Evolutionary conservation across 1,140 invertebrate genomes (phyloP), one percentile per base, ranked within the genome.

Genomic region (Heliconius himera): DNA sequence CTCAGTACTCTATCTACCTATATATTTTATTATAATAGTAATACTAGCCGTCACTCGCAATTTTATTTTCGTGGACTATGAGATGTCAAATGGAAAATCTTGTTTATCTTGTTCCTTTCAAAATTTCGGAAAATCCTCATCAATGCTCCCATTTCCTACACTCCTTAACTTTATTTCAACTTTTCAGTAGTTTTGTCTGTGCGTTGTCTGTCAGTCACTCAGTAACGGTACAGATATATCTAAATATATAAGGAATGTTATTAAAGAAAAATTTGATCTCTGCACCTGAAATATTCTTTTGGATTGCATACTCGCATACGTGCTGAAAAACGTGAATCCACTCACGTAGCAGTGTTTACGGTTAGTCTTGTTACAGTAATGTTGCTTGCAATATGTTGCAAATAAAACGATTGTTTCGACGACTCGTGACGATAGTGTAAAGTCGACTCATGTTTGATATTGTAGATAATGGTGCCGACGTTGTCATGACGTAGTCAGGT

Each of bases 381-480:
- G 60, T 66, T 26, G 26, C 60, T 66, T 13, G 60, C 60, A 66
- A 66, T 66, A n/a, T 66, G 60, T 3, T 26, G 60, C 60, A 29
- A 66, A 66, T 66, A 66, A 26, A 66, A 29, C 60, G 60, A 66
- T 66, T 66, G 60, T 66, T 66, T 29, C 26, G n/a, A 66, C 13
- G 60, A 66, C 22, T 26, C 22, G 60, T 29, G 60, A 66, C 26
- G 13, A 66, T 66, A 66, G n/a, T 13, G 60, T 22, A 13, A 22
- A 54, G 54, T n/a, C n/a, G 22, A 66, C 8, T 26, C 22, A 3
- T 26, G 26, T 66, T 66, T 66, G 26, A 29, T 66, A 16, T 66
- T 66, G 60, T 29, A 66, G 60, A 66, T 66, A 26, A 66, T 66
- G 60, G 13, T 3, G n/a, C 3, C 22, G 54, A 56, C 54, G 60